A percentile compares a stretch with the other conserved stretches of the same genome.
Evolutionary conservation across 2,113 vertebrate genomes (phyloP).

Genomic region (Melanerpes aurifrons): DNA sequence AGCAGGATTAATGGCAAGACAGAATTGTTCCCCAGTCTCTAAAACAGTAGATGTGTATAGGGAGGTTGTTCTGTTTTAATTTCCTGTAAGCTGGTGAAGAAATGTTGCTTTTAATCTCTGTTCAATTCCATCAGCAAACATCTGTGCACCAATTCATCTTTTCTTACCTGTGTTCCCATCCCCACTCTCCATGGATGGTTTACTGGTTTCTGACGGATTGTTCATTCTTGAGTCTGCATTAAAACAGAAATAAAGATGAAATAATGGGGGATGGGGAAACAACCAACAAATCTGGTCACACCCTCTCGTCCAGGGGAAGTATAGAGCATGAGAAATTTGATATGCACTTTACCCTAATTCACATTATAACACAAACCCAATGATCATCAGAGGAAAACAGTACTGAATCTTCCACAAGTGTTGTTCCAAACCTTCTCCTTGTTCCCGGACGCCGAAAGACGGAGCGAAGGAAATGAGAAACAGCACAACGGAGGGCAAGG

Average conservation of each 20-base stretch:
- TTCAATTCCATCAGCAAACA: not conserved
- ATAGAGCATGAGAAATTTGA: not conserved
- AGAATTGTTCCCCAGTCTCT: not conserved
- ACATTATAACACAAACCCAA: not conserved
- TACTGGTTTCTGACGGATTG: slow-evolving; percentile 95
- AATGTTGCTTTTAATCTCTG: not conserved
- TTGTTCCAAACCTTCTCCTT: not conserved
- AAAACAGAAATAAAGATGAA: slow-evolving; percentile 63
- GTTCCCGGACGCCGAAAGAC: not conserved
- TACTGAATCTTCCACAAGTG: not conserved
- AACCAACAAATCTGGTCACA: not conserved
- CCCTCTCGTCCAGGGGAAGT: not conserved
- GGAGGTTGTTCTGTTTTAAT: not conserved
- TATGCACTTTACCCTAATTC: not conserved
- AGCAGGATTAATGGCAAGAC: not conserved
- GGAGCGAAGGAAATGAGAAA: not conserved
- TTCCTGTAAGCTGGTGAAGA: not conserved
- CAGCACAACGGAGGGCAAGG: not conserved
- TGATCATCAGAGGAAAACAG: not conserved
- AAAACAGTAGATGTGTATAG: not conserved
- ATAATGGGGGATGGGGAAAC: not conserved
- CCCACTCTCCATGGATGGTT: slow-evolving; percentile 93
- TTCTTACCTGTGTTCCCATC: slow-evolving; percentile 91
- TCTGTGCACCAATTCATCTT: not conserved
- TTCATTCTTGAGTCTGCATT: slow-evolving; percentile 97